Conservation (phyloP, 2,888 invertebrate genomes). For the Euplexia lucipara region DNA sequence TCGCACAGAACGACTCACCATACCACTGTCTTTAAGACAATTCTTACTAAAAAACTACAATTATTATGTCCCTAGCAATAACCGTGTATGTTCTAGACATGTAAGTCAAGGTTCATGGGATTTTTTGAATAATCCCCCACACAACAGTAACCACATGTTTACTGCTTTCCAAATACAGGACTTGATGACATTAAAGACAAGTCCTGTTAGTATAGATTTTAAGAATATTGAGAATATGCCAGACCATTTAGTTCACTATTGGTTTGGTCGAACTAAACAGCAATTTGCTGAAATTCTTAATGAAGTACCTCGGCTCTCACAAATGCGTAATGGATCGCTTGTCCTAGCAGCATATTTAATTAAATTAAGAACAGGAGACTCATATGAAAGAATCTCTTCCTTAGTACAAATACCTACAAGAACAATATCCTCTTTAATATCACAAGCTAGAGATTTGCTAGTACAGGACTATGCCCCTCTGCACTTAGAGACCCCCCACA, state of each 20-base stretch:
- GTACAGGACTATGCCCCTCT: too few relatives aligned
- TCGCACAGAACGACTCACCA: neutral
- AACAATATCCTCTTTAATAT: too few relatives aligned
- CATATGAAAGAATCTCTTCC: conserved; percentile 11
- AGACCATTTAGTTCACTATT: conserved; percentile 10
- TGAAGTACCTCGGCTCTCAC: conserved; percentile 6
- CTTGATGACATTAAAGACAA: too few relatives aligned
- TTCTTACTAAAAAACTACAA: conserved; percentile 5
- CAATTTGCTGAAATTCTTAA: conserved; percentile 1
- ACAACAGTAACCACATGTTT: conserved; percentile 1
- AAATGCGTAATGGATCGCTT: conserved; percentile 3
- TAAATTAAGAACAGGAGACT: conserved; percentile 18
- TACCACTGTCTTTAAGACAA: conserved; percentile 8
- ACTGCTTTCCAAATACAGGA: conserved; percentile 1
- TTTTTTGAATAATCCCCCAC: conserved; percentile 11
- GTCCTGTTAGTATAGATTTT: neutral
- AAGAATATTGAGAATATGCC: conserved; percentile 8
- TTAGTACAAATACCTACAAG: conserved; percentile 2
- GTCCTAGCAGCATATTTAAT: conserved; percentile 15
- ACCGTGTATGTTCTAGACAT: conserved; percentile 6
- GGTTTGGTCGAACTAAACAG: conserved; percentile 4
- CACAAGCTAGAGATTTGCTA: too few relatives aligned
- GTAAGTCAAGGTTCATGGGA: conserved; percentile 6
- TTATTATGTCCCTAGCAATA: conserved; percentile 2
- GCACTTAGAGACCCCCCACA: too few relatives aligned